Base-by-base conservation (phyloP, 1,140 invertebrate species). In the Aphelinus atriplicis region DNA sequence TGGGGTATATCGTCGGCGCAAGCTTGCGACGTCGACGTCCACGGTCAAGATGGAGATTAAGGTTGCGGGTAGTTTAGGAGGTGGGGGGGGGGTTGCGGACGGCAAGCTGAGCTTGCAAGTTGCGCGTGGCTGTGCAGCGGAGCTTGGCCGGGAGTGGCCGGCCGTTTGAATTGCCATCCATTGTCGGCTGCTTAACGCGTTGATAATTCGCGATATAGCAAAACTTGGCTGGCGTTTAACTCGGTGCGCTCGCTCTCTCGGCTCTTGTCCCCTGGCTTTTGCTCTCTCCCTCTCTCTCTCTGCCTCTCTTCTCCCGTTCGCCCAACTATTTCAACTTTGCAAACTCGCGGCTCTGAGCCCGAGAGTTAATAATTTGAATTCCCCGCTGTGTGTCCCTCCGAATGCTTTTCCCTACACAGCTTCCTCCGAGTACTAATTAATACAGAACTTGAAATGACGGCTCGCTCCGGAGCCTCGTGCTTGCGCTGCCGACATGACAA, bases 141-240 rank as follows among this genome's bases (percentile, higher is more conserved):
- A 2, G 45, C 61, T 9, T 2, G 10, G 9, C n/a, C 10, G n/a
- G 10, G 4, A 2, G 3, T n/a, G 26, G 26, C 26, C 53, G 43
- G n/a, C 10, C 26, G 67, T 56, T 57, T 75, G 4, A 78, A 78
- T 72, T 72, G 73, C 60, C 53, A 51, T 47, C 57, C 68, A 58
- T 78, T 68, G 64, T 26, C 66, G 64, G 64, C 72, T 66, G 71
- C 73, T 69, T 78, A 78, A 75, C 68, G 68, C 68, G 62, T 57
- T 68, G 55, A 62, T 72, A 78, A 75, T 78, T 55, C 63, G 73
- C 65, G 73, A 75, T 78, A 75, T 65, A 61, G 60, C 3, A 42
- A 71, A 70, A 65, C 57, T 71, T 63, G 42, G 26, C 51, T 9
- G 51, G 60, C 60, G 61, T 74, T 56, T 60, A 55, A 65, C 60